Base-by-base conservation (phyloP, 2,113 vertebrate genomes). In the Hucho hucho region DNA sequence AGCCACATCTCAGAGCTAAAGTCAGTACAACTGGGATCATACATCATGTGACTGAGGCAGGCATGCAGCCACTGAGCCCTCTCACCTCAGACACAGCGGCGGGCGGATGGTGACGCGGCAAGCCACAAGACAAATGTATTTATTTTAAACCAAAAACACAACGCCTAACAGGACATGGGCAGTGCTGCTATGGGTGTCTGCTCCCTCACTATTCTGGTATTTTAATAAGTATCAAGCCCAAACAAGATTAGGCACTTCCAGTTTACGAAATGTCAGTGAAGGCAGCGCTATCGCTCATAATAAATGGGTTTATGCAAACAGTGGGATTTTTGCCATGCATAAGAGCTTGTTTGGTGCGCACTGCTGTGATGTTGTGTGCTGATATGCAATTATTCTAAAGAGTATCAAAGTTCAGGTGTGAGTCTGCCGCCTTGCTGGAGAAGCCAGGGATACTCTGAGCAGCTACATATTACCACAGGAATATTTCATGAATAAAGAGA, bases 301-400 rank as follows among this genome's bases (percentile, higher is more conserved):
- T 92, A 93, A 93, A 94, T 93, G 93, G 92, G 91, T 89, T 92
- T 92, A 93, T 94, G 93, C 92, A 93, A 93, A 94, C 88, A 83
- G 86, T 87, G 75, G 75, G 81, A 75, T 86, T 92, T 92, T 90
- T 91, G 90, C 86, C 91, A 90, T 90, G 90, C 91, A 92, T 89
- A 92, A 91, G 89, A 93, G 88, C 89, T 90, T 90, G 90, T 92
- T 91, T 90, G 90, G 89, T 86, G 90, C 77, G 87, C 88, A 75
- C 81, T 69, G 78, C 80, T 22, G 88, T 85, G 92, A 93, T 94
- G 89, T 86, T 79, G 81, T 87, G 90, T 89, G 89, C 91, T 91
- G 93, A 94, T 93, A 94, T 93, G 93, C 93, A 94, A 94, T 94
- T 94, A 94, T 93, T 93, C 91, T 92, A 94, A 94, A 93, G 88